Conservation (phyloP, 1,140 invertebrate genomes). For the Harlomillsia oculata region DNA sequence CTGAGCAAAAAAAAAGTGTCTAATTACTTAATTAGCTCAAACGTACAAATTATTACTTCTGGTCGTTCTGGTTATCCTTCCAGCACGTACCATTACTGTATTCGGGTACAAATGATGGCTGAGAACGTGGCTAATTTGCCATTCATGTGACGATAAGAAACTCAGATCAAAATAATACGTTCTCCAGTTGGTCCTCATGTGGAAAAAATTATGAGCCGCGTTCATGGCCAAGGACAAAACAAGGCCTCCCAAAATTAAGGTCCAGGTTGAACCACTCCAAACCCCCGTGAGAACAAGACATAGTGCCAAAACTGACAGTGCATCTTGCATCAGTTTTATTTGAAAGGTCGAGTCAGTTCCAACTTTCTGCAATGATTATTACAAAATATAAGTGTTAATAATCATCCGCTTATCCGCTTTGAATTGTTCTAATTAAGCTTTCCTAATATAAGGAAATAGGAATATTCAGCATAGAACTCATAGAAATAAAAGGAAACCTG, state of each 20-base stretch:
- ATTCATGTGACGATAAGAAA: slow-evolving; percentile 56
- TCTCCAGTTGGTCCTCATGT: slow-evolving; percentile 65
- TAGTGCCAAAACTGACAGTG: no score
- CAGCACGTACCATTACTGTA: slow-evolving; percentile 46
- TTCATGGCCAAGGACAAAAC: slow-evolving; percentile 49
- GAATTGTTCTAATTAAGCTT: no score
- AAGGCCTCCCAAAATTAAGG: slow-evolving; percentile 45
- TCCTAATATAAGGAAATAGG: no score
- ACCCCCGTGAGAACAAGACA: no score
- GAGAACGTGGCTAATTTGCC: slow-evolving; percentile 63
- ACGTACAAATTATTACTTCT: no score
- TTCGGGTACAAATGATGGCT: slow-evolving; percentile 75
- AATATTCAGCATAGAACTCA: no score
- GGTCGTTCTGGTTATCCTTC: no score
- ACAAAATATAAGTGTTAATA: background rate
- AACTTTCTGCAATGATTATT: background rate
- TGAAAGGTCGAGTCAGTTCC: background rate
- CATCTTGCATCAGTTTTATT: background rate
- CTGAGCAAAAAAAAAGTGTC: no score
- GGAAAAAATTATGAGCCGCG: slow-evolving; percentile 69
- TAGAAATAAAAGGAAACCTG: slow-evolving; percentile 11
- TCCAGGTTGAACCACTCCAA: no score
- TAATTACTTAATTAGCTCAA: no score
- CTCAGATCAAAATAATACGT: slow-evolving; percentile 69
- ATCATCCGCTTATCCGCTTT: no score